Conservation (phyloP, 2,797 vertebrate species). For the Anabas testudineus region DNA sequence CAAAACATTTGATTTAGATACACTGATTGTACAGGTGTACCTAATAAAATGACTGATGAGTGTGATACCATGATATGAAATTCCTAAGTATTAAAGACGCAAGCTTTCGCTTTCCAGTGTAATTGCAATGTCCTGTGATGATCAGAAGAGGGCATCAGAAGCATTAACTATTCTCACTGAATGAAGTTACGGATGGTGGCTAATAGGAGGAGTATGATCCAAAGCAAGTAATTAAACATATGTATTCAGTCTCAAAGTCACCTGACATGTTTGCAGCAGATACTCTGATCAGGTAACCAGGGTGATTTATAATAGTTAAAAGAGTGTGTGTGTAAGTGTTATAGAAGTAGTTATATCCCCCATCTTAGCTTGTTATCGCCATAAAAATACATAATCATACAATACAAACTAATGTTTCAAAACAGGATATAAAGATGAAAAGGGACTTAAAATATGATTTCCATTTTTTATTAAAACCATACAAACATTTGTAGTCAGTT, state of each 20-base stretch:
- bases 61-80: constrained; percentile 3
- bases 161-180: constrained; percentile 3
- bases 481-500: constrained; percentile 96
- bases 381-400: constrained; percentile 4
- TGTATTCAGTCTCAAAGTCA: not conserved
- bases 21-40: too few species aligned
- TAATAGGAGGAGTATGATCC: not conserved
- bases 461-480: constrained; percentile 96
- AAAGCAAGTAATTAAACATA: not conserved
- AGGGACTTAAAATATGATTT: constrained; percentile 85
- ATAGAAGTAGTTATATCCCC: not conserved
- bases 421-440: constrained; percentile 38
- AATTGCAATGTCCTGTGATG: constrained; percentile 17
- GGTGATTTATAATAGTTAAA: not conserved
- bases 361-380: not conserved
- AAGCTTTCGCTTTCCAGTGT: not conserved
- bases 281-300: not conserved
- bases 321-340: not conserved
- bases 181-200: not conserved
- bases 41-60: too few species aligned
- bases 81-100: constrained; percentile 2
- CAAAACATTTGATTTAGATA: too few species aligned
- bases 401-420: constrained; percentile 14
- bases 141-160: constrained; percentile 66
- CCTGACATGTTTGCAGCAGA: not conserved